Percentiles rank a stretch among this genome's conserved stretches.
phyloP scores from a whole-genome alignment of 2,888 invertebrate genomes.

The Eumerus sabulonum region DNA sequence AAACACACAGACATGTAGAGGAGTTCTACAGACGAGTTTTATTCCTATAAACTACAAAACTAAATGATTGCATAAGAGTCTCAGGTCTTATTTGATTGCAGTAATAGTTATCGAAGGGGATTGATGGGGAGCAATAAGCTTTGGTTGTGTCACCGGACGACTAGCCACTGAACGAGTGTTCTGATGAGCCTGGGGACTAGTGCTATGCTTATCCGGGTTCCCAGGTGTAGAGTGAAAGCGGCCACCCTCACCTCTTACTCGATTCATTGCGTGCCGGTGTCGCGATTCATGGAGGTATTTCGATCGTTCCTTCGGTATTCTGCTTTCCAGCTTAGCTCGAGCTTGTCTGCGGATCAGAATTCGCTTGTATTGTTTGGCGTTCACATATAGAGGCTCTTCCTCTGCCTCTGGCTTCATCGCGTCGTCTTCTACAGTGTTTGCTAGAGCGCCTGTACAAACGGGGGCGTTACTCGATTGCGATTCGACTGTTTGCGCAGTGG shows the following conservation, averaged over 20 bases:
- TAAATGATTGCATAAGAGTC: conserved; percentile 3
- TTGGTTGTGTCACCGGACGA: conserved; percentile 73
- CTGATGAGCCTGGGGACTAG: conserved; percentile 64
- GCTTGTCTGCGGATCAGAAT: conserved; percentile 97
- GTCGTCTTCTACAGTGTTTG: conserved; percentile 73
- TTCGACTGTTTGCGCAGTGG: conserved; percentile 56
- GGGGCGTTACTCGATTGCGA: conserved; percentile 50
- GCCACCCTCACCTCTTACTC: conserved; percentile 97
- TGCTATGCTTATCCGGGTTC: conserved; percentile 72
- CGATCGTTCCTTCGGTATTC: conserved; percentile 97
- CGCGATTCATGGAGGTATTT: conserved; percentile 99
- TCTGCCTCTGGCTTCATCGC: conserved; percentile 80
- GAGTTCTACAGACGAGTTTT: conserved; percentile 39
- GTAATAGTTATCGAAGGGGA: conserved; percentile 77
- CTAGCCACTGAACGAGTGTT: conserved; percentile 45
- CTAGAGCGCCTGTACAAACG: conserved; percentile 40
- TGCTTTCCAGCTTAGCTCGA: conserved; percentile 95
- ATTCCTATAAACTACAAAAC: conserved; percentile 59
- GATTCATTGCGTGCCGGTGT: conserved; percentile 98
- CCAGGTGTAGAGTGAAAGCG: conserved; percentile 91
- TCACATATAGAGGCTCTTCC: conserved; percentile 98
- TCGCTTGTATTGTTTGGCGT: conserved; percentile 98
- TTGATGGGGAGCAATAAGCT: conserved; percentile 78
- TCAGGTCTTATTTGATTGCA: conserved; percentile 75
- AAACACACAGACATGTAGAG: conserved; percentile 11